phyloP scores from a whole-genome alignment of 2,113 vertebrate genomes.

The Ceratotherium simum region DNA sequence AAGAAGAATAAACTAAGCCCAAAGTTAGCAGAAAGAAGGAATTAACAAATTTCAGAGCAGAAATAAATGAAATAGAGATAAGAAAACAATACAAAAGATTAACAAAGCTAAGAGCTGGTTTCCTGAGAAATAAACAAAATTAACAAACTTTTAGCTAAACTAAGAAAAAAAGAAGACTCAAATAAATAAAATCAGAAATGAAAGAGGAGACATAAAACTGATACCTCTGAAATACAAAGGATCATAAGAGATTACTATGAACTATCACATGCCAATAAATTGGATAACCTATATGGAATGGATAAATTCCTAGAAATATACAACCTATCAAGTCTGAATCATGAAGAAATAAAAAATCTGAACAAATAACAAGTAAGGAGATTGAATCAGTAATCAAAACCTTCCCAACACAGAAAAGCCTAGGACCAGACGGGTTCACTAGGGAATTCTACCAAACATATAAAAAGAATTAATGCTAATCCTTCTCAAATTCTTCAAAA shows the following conservation, averaged over 20 bases:
- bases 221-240: not conserved
- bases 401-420: not conserved
- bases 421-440: not conserved
- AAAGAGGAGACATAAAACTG: not conserved
- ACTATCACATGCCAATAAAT: not conserved
- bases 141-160: too few species aligned
- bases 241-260: not conserved
- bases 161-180: not conserved
- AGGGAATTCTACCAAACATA: not conserved
- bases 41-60: not conserved
- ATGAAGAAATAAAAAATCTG: not conserved
- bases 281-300: not conserved
- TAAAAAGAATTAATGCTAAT: not conserved
- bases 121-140: not conserved
- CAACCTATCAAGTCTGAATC: not conserved
- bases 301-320: not conserved
- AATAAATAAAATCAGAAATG: not conserved
- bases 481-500: not conserved
- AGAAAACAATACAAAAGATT: not conserved
- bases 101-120: not conserved
- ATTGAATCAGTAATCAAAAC: not conserved
- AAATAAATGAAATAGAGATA: not conserved
- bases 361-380: not conserved
- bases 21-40: not conserved
- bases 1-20: not conserved